phyloP scores from a whole-genome alignment of 2,113 vertebrate genomes.

The Vireo altiloquus region DNA sequence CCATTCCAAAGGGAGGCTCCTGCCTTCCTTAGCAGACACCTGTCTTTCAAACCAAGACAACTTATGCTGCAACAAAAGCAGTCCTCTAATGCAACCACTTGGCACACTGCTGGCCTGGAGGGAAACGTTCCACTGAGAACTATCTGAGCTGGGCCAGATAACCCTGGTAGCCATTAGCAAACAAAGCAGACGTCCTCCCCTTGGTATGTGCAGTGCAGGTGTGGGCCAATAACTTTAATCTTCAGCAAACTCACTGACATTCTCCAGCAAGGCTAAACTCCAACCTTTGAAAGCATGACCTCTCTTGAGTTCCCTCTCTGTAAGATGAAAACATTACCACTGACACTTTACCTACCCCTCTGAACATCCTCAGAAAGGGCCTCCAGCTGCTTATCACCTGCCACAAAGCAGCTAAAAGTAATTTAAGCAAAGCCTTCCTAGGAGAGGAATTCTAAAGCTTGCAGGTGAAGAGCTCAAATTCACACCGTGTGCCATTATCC shows the following conservation, averaged over 20 bases:
- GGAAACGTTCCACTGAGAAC: neutral
- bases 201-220: neutral
- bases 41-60: neutral
- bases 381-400: neutral
- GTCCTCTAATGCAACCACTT: neutral
- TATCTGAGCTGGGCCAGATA: neutral
- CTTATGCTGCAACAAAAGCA: neutral
- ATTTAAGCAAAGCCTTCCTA: neutral
- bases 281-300: neutral
- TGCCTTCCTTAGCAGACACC: too few relatives aligned
- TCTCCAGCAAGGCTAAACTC: neutral
- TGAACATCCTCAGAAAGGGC: neutral
- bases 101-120: neutral
- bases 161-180: neutral
- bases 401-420: neutral
- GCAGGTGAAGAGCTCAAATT: neutral
- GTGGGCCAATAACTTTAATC: neutral
- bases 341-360: neutral
- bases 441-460: neutral
- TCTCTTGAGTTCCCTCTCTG: neutral
- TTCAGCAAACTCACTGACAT: neutral
- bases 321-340: neutral
- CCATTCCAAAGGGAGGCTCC: too few relatives aligned
- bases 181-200: neutral
- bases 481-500: neutral